A percentile compares a stretch with the other conserved stretches of the same genome.
These are phyloP conservation scores for Podarcis muralis DNA, from an alignment of 2,113 vertebrate species.

Conservation along the genomic window DNA sequence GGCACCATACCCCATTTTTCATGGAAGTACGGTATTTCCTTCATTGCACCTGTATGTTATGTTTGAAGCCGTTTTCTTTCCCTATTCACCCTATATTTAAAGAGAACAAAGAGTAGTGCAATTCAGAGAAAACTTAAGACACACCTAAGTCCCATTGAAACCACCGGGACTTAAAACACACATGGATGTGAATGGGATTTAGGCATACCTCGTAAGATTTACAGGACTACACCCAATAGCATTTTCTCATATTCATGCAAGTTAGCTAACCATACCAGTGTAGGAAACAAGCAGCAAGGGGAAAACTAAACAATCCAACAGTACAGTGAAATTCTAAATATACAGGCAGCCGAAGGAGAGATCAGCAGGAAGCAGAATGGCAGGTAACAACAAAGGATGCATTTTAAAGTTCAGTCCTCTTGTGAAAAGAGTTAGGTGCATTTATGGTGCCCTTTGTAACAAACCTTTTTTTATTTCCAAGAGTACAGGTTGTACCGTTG, in stretches of 20 bases:
- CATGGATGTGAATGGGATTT: not conserved
- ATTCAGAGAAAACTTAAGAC: conserved; percentile 28
- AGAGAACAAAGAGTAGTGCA: conserved; percentile 14
- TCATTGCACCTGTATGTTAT: not conserved
- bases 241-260: not conserved
- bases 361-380: not conserved
- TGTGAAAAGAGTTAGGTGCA: no score
- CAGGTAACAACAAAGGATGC: not conserved
- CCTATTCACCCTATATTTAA: conserved; percentile 1
- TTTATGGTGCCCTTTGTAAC: not conserved
- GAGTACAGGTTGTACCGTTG: not conserved
- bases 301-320: not conserved
- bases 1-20: not conserved
- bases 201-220: not conserved
- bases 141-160: conserved; percentile 42
- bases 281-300: no score
- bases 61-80: conserved; percentile 17
- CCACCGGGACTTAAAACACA: conserved; percentile 16
- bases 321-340: not conserved
- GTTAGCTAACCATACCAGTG: not conserved
- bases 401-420: not conserved
- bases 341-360: not conserved
- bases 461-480: not conserved
- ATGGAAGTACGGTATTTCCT: not conserved
- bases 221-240: not conserved